A percentile compares a stretch with the other conserved stretches of the same genome.
Evolutionary conservation across 2,113 vertebrate genomes (phyloP).

Genomic region (Syrrhaptes paradoxus): DNA sequence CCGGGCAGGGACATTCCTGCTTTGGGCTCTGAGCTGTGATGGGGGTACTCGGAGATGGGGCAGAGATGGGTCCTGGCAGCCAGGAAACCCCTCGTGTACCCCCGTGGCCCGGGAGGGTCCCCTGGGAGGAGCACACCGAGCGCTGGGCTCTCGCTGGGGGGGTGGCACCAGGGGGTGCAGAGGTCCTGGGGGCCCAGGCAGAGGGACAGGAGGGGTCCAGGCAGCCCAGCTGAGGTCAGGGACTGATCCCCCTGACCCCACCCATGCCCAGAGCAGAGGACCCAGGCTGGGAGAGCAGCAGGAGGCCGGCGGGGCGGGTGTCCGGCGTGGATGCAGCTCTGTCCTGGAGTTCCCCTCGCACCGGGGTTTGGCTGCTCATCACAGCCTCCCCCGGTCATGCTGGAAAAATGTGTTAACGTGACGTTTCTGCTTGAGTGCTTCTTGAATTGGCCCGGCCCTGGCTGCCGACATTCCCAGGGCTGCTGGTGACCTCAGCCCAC

Average conservation of each 20-base stretch:
- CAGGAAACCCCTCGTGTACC: not conserved
- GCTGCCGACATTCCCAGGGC: slow-evolving; percentile 19
- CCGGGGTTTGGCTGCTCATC: not conserved
- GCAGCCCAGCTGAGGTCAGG: not conserved
- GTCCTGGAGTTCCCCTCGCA: not conserved
- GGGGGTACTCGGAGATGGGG: no score
- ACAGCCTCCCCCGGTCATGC: not conserved
- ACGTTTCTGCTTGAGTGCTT: slow-evolving; percentile 36
- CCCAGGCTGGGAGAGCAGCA: not conserved
- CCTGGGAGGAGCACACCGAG: fast-evolving
- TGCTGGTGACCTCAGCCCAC: not conserved
- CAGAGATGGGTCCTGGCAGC: not conserved
- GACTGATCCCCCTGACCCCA: not conserved
- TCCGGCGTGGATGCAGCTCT: not conserved
- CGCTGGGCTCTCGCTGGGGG: not conserved
- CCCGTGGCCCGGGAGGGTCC: fast-evolving
- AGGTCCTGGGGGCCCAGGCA: no score
- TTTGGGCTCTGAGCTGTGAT: not conserved
- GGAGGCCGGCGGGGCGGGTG: not conserved
- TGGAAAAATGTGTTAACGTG: slow-evolving; percentile 52
- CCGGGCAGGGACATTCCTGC: not conserved
- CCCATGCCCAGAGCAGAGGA: not conserved
- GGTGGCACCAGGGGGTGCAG: not conserved
- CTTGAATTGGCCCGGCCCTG: not conserved
- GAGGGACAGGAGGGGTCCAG: not conserved